A percentile compares a stretch with the other conserved stretches of the same genome.
phyloP scores from a whole-genome alignment of 2,797 vertebrate genomes.

The Tokudaia tokunoshimensis region DNA sequence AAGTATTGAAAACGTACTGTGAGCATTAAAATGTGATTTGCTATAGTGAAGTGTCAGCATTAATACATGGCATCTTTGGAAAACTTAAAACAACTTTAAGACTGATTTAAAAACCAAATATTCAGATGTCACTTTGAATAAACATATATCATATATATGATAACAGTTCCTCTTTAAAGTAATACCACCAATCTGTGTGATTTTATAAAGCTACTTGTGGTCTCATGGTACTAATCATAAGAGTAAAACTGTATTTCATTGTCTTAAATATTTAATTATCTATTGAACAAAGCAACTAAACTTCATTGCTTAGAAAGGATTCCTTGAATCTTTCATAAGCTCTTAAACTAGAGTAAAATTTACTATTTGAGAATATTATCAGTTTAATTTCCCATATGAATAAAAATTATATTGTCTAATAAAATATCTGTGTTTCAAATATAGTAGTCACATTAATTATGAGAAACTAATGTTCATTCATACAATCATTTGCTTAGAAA shows the following conservation, averaged over 20 bases:
- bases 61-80: background rate
- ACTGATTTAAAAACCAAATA: background rate
- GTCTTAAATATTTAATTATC: constrained; percentile 54
- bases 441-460: constrained; percentile 59
- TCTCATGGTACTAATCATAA: background rate
- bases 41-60: background rate
- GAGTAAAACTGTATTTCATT: background rate
- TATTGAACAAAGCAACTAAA: constrained; percentile 73
- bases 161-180: background rate
- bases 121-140: background rate
- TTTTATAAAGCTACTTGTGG: background rate
- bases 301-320: constrained; percentile 71
- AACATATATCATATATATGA: background rate
- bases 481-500: constrained; percentile 58
- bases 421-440: constrained; percentile 3
- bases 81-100: background rate
- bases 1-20: background rate
- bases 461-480: constrained; percentile 36
- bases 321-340: constrained; percentile 75
- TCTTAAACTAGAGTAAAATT: constrained; percentile 65
- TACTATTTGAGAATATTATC: constrained; percentile 23
- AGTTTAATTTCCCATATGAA: constrained; percentile 66
- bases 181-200: background rate
- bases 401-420: constrained; percentile 58
- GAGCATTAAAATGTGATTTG: background rate